Percentiles rank a stretch among this genome's conserved stretches.
Conservation (phyloP, 2,888 invertebrate species). For the Stenotaenia linearis region DNA sequence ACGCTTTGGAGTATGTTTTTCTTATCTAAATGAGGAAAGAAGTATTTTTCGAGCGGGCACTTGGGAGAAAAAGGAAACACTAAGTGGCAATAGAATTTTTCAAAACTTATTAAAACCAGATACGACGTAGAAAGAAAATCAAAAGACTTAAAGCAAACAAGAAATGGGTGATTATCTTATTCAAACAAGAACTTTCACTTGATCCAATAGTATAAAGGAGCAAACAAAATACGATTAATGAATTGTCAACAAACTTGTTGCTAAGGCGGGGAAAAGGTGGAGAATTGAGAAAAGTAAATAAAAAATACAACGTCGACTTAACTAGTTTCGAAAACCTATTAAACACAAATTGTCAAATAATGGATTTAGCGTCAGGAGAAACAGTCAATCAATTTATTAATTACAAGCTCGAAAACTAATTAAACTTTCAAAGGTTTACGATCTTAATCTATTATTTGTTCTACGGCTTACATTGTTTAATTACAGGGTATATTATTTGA, state of each 20-base stretch:
- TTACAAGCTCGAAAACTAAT: background rate
- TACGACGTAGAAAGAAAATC: background rate
- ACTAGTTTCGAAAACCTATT: background rate
- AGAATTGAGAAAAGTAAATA: background rate
- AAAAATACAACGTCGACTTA: background rate
- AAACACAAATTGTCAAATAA: background rate
- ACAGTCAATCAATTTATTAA: conserved; percentile 10
- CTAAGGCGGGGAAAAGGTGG: background rate
- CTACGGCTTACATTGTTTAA: too few relatives aligned
- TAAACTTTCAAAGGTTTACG: background rate
- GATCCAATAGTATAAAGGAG: background rate
- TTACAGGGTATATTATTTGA: too few relatives aligned
- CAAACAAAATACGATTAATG: conserved; percentile 24
- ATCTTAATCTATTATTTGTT: background rate
- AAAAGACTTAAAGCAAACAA: conserved; percentile 17
- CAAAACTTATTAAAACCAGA: conserved; percentile 4
- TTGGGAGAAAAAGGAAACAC: background rate
- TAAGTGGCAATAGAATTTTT: background rate
- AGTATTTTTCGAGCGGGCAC: conserved; percentile 21
- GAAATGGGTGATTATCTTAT: conserved; percentile 20
- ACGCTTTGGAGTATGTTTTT: conserved; percentile 20
- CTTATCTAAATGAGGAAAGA: conserved; percentile 20
- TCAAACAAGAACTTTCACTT: conserved; percentile 21
- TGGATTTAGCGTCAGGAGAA: background rate
- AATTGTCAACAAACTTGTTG: conserved; percentile 26